Percentiles rank a stretch among this genome's conserved stretches.
These are phyloP conservation scores for Callimorpha dominula DNA, from an alignment of 2,888 invertebrate genomes.

Conservation along the genomic window DNA sequence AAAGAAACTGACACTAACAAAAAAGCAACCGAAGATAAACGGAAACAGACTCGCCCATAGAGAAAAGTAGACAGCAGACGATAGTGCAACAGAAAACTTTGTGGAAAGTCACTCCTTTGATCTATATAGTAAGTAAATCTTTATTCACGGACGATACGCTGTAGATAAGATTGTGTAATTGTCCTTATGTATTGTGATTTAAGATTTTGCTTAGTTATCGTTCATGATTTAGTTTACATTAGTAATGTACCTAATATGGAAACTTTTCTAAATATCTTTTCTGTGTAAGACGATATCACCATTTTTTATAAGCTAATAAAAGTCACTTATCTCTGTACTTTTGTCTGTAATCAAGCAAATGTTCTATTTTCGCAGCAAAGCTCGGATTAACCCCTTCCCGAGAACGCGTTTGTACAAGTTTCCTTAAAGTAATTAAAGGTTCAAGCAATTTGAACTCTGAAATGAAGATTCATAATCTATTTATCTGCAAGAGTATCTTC, in stretches of 20 bases:
- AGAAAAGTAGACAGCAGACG: constrained; percentile 76
- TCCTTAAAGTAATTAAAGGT: constrained; percentile 80
- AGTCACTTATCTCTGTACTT: constrained; percentile 50
- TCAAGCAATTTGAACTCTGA: constrained; percentile 74
- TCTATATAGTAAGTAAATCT: constrained; percentile 66
- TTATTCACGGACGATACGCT: constrained; percentile 56
- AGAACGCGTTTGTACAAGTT: constrained; percentile 75
- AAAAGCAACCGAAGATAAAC: constrained; percentile 82
- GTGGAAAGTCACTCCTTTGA: constrained; percentile 67
- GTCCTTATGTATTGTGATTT: background rate
- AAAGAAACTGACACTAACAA: constrained; percentile 75
- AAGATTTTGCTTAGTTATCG: constrained; percentile 9
- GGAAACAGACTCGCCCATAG: constrained; percentile 82
- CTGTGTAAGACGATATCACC: constrained; percentile 11
- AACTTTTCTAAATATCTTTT: background rate
- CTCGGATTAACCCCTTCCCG: constrained; percentile 70
- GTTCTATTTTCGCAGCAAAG: constrained; percentile 74
- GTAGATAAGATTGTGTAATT: background rate
- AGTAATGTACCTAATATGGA: background rate
- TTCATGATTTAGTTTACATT: background rate
- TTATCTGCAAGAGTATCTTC: constrained; percentile 65
- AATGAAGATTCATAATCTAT: constrained; percentile 76
- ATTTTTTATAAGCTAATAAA: constrained; percentile 39
- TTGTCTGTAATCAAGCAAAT: constrained; percentile 65
- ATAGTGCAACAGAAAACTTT: constrained; percentile 78